Conservation (phyloP, 2,113 vertebrate genomes). For the Archilochus colubris region DNA sequence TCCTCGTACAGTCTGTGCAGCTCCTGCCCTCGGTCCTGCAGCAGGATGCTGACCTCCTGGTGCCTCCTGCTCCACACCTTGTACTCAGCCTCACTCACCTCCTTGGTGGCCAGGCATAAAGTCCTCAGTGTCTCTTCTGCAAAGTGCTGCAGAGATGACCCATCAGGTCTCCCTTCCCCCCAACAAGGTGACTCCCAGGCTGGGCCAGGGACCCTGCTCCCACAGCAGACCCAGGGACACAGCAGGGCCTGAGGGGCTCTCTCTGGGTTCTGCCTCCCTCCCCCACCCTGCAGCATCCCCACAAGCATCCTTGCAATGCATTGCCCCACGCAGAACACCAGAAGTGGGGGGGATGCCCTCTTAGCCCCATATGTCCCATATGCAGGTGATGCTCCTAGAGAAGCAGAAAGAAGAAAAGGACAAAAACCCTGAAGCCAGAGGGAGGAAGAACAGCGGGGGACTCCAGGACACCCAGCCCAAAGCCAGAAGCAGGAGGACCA, state of each 20-base stretch:
- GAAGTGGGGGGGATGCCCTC: neutral
- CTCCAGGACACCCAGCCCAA: neutral
- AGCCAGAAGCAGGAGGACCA: neutral
- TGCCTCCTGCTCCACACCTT: conserved; percentile 78
- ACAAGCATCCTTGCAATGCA: neutral
- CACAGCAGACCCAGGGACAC: neutral
- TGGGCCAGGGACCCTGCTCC: neutral
- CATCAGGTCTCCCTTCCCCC: neutral
- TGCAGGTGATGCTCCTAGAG: neutral
- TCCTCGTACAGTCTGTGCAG: conserved; percentile 84
- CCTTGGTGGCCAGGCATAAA: conserved; percentile 87
- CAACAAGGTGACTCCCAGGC: too few species aligned
- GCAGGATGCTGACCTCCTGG: conserved; percentile 67
- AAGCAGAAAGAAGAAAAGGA: neutral
- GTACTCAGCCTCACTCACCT: conserved; percentile 78
- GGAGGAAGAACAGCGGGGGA: neutral
- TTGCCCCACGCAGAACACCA: neutral
- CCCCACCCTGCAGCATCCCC: neutral
- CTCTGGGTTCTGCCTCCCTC: neutral
- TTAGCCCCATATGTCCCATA: neutral
- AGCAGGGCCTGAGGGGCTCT: neutral
- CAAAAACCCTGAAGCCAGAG: neutral
- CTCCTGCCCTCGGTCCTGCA: conserved; percentile 58
- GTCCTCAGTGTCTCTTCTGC: conserved; percentile 84
- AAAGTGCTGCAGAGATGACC: conserved; percentile 73